These are phyloP conservation scores for Falco cherrug DNA, from an alignment of 2,797 vertebrate genomes.

Conservation along the genomic window DNA sequence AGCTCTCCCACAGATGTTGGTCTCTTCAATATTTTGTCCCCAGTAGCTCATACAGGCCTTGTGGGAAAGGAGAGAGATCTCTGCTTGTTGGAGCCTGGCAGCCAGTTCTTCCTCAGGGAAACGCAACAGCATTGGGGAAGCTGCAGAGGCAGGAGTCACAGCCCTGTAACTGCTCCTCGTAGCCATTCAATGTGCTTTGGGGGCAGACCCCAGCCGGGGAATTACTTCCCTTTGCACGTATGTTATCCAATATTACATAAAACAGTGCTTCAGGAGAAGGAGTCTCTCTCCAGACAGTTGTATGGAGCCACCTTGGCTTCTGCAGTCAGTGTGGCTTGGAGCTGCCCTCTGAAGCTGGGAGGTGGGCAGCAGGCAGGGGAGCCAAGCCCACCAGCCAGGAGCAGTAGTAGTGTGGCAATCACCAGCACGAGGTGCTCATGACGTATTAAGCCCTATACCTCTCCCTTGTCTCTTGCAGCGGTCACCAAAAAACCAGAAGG, in stretches of 20 bases:
- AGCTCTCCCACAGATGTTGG: not conserved
- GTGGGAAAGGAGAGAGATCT: not conserved
- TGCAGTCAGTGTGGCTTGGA: not conserved
- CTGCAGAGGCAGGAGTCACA: not conserved
- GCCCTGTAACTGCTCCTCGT: not conserved
- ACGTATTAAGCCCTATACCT: not conserved
- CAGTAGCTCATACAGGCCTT: not conserved
- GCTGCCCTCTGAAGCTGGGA: not conserved
- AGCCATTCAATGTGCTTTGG: fast-evolving
- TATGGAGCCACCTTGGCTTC: not conserved
- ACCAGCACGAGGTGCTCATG: not conserved
- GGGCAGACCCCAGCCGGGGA: not conserved
- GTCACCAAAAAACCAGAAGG: not conserved
- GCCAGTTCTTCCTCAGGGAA: not conserved
- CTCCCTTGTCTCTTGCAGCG: not conserved
- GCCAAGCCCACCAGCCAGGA: not conserved
- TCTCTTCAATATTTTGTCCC: not conserved
- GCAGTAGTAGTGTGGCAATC: not conserved
- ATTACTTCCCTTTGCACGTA: not conserved
- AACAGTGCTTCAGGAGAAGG: not conserved
- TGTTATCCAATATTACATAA: not conserved
- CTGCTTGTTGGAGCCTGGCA: not conserved
- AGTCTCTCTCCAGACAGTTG: not conserved
- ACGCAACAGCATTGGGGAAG: fast-evolving
- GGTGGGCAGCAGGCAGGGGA: not conserved